Evolutionary conservation across 2,113 vertebrate genomes (phyloP), one percentile per base, ranked within the genome.

Genomic region (Vidua macroura): DNA sequence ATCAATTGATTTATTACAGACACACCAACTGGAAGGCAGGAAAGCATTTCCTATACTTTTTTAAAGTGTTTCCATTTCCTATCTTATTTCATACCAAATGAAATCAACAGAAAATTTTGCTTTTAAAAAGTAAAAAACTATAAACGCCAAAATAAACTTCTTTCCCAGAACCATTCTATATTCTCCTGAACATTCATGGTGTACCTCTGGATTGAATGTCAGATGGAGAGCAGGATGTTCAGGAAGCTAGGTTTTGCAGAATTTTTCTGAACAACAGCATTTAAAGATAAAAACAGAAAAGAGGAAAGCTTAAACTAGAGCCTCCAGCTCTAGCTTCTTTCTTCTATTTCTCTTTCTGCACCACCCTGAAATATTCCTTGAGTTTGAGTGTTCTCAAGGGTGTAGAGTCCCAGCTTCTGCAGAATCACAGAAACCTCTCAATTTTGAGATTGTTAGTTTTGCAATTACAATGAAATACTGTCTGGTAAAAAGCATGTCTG

Each of bases 171-270:
- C 9, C 7, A 69, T 86, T 22, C 27, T 16, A 31, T 74, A 4
- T 11, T 91, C 15, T 75, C 15, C 35, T 6, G 5, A 52, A 31
- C 10, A 11, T 51, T 75, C 35, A n/a, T 5, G 2, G 2, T 15
- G 27, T 55, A 51, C 4, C 9, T 86, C 43, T 69, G 21, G 39
- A 72, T 27, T n/a, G 37, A 66, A 4, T 59, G 15, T 10, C 22
- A 88, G 51, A 20, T 2, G 1, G 19, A 68, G 33, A 77, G 39
- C 3, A 52, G 0, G 0, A 28, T 0, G 0, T 59, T 67, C 18
- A 33, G 62, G 80, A 80, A 73, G 9, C 1, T 25, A 20, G 5
- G 13, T 23, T 80, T 73, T 73, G 46, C 25, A 70, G 55, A 62
- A 49, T 44, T n/a, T 77, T 86, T 91, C 43, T 63, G 27, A 91